phyloP scores from a whole-genome alignment of 2,113 vertebrate species.

The Podarcis muralis region DNA sequence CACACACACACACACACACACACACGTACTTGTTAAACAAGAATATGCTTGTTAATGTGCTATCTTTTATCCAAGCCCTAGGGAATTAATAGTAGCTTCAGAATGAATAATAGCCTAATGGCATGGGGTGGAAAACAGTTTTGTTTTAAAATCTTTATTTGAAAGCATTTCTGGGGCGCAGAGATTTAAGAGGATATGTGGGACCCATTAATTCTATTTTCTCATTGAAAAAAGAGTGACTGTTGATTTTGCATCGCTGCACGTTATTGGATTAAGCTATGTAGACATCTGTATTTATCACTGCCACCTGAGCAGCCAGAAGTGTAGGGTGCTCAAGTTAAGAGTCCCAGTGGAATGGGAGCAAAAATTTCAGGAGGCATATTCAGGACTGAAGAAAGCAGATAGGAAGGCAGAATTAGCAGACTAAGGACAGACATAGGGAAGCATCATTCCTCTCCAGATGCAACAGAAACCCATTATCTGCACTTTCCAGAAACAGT shows the following conservation, averaged over 20 bases:
- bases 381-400: neutral
- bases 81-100: constrained; percentile 22
- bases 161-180: neutral
- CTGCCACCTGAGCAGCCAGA: neutral
- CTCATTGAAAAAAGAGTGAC: neutral
- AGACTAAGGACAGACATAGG: neutral
- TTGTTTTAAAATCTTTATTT: constrained; percentile 18
- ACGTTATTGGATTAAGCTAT: neutral
- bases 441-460: too few species aligned
- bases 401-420: neutral
- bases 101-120: constrained; percentile 32
- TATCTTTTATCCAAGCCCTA: constrained; percentile 24
- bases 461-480: too few species aligned
- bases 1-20: neutral
- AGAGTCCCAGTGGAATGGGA: neutral
- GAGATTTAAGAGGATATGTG: constrained; percentile 6
- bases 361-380: neutral
- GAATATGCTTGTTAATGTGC: neutral
- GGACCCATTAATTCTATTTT: constrained; percentile 9
- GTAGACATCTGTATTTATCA: neutral
- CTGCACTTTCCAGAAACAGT: too few species aligned
- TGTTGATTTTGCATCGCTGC: neutral
- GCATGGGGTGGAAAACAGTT: constrained; percentile 1
- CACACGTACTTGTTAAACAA: neutral
- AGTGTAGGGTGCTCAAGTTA: neutral